Conservation (phyloP, 2,888 invertebrate genomes). For the Eupithecia centaureata region DNA sequence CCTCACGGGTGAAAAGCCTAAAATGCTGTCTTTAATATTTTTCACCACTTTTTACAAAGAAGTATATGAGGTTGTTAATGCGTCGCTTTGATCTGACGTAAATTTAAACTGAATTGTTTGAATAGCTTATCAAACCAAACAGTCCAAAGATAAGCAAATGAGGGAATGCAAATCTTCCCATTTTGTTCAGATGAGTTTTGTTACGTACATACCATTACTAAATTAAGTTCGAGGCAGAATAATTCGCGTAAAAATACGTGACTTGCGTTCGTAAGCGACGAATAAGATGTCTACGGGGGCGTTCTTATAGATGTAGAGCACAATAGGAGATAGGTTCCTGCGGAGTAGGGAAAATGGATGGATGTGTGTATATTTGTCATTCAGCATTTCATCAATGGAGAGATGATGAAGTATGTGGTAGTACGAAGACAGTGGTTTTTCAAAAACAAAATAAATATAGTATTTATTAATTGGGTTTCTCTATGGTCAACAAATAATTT, state of each 20-base stretch:
- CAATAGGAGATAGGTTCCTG: conserved; percentile 50
- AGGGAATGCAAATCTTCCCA: conserved; percentile 19
- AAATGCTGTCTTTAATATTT: neutral
- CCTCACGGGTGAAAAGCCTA: neutral
- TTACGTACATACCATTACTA: conserved; percentile 26
- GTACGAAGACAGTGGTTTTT: no score
- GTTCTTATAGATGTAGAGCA: conserved; percentile 61
- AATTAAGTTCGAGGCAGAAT: conserved; percentile 51
- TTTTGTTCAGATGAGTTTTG: neutral
- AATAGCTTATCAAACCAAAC: neutral
- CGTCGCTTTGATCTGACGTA: neutral
- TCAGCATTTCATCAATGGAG: neutral
- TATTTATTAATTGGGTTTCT: no score
- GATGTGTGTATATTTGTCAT: neutral
- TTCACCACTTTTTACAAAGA: neutral
- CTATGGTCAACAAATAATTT: no score
- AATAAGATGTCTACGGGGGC: conserved; percentile 69
- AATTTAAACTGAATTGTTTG: neutral
- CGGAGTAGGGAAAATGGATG: conserved; percentile 19
- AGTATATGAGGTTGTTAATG: no score
- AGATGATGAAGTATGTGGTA: no score
- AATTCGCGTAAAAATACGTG: conserved; percentile 61
- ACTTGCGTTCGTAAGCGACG: conserved; percentile 59
- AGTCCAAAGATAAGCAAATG: neutral
- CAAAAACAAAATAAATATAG: no score